Percentiles rank a stretch among this genome's conserved stretches.
Evolutionary conservation across 2,888 invertebrate genomes (phyloP).

Genomic region (Unio delphinus): DNA sequence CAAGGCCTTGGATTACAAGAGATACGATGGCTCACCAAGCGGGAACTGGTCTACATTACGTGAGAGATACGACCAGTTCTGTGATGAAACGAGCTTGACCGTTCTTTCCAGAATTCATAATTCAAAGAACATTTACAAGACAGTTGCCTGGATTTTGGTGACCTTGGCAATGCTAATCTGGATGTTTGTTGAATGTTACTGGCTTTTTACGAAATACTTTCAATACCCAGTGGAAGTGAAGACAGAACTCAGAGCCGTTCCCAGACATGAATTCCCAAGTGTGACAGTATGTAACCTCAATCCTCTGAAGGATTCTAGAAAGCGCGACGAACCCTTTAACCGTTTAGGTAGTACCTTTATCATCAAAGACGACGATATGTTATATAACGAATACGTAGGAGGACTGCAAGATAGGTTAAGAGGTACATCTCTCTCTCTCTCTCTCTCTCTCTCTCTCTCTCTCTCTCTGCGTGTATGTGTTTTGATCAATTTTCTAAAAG

Average conservation of each 20-base stretch:
- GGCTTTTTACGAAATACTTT: conserved; percentile 42
- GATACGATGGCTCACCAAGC: no score
- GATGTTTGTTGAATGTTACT: conserved; percentile 42
- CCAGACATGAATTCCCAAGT: conserved; percentile 57
- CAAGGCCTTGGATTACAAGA: no score
- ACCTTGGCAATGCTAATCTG: conserved; percentile 46
- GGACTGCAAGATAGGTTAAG: conserved; percentile 5
- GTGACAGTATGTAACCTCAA: conserved; percentile 62
- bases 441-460: no score
- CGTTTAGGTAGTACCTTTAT: conserved; percentile 13
- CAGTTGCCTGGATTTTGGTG: conserved; percentile 47
- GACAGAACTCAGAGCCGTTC: conserved; percentile 44
- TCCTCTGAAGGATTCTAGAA: conserved; percentile 38
- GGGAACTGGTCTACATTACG: no score
- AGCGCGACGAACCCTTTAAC: conserved; percentile 22
- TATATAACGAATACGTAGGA: conserved; percentile 36
- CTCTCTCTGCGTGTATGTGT: no score
- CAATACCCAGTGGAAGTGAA: conserved; percentile 58
- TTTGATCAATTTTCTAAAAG: no score
- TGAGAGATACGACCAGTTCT: conserved; percentile 23
- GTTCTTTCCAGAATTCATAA: conserved; percentile 55
- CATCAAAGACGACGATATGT: conserved; percentile 26
- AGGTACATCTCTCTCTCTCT: no score
- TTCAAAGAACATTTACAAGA: conserved; percentile 40
- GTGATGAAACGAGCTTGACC: conserved; percentile 56